Evolutionary conservation across 2,113 vertebrate species (phyloP).

Genomic region (Melanocharis versteri): DNA sequence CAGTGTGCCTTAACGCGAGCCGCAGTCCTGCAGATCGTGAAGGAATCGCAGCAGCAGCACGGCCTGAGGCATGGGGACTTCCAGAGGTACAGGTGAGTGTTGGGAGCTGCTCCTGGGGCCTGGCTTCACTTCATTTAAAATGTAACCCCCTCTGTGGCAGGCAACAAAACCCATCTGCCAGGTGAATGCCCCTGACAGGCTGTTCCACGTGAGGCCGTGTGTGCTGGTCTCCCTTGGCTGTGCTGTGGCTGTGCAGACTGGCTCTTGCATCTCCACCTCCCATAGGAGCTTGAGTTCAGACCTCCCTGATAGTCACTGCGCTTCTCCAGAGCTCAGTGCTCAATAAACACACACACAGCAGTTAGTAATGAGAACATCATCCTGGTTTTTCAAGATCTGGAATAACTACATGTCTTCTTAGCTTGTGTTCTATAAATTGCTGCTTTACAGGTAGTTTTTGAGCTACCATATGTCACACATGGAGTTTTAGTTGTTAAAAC

Average conservation of each 20-base stretch:
- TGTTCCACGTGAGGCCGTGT: accelerated
- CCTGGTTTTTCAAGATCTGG: neutral
- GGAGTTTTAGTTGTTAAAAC: neutral
- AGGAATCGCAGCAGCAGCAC: conserved; percentile 98
- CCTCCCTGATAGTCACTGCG: neutral
- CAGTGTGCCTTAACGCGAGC: conserved; percentile 70
- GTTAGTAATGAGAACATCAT: neutral
- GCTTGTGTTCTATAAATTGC: neutral
- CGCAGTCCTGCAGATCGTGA: conserved; percentile 94
- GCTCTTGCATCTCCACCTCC: neutral
- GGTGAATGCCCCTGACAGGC: too few relatives aligned
- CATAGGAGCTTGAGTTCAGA: neutral
- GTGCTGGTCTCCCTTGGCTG: neutral
- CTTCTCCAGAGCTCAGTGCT: neutral
- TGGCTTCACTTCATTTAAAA: neutral
- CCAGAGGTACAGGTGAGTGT: conserved; percentile 93
- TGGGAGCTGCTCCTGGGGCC: neutral
- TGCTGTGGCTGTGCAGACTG: neutral
- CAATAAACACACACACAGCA: neutral
- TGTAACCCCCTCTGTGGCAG: neutral
- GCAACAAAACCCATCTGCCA: neutral
- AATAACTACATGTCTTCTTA: accelerated
- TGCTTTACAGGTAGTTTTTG: neutral
- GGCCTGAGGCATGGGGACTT: conserved; percentile 95
- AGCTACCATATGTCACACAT: accelerated